These are phyloP conservation scores for Chionodraco myersi DNA, from an alignment of 2,113 vertebrate genomes.

Conservation along the genomic window DNA sequence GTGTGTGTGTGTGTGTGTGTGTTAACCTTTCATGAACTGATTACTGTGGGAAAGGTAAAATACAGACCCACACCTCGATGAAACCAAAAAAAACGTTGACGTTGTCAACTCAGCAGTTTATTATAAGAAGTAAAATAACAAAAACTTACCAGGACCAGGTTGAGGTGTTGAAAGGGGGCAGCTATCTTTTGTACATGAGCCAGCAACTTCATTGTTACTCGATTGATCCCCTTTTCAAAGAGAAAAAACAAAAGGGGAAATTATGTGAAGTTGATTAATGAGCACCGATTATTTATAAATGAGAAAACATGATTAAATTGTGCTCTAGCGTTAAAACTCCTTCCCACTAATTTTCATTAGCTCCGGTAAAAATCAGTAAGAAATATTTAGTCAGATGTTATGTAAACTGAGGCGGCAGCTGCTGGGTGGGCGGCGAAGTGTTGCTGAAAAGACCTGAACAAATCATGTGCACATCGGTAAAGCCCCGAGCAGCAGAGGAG, in stretches of 20 bases:
- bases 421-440: constrained; percentile 67
- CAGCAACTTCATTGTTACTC: constrained; percentile 70
- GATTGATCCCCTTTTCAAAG: constrained; percentile 56
- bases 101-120: constrained; percentile 7
- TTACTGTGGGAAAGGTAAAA: constrained; percentile 53
- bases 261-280: background rate
- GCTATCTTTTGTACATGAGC: constrained; percentile 83
- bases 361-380: constrained; percentile 26
- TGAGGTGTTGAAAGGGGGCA: constrained; percentile 81
- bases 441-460: constrained; percentile 59
- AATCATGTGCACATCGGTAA: constrained; percentile 65
- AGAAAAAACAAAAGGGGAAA: constrained; percentile 5
- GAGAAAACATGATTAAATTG: constrained; percentile 20
- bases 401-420: constrained; percentile 72
- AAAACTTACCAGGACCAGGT: constrained; percentile 80
- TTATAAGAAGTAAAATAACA: background rate
- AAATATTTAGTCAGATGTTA: constrained; percentile 68
- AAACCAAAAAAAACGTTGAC: constrained; percentile 31
- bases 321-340: constrained; percentile 19
- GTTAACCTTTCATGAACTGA: constrained; percentile 58
- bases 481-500: constrained; percentile 44
- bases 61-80: constrained; percentile 17
- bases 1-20: background rate
- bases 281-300: background rate
- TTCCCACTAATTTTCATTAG: constrained; percentile 41